Conservation (phyloP, 1,140 invertebrate species). For the Ridgeia piscesae region DNA sequence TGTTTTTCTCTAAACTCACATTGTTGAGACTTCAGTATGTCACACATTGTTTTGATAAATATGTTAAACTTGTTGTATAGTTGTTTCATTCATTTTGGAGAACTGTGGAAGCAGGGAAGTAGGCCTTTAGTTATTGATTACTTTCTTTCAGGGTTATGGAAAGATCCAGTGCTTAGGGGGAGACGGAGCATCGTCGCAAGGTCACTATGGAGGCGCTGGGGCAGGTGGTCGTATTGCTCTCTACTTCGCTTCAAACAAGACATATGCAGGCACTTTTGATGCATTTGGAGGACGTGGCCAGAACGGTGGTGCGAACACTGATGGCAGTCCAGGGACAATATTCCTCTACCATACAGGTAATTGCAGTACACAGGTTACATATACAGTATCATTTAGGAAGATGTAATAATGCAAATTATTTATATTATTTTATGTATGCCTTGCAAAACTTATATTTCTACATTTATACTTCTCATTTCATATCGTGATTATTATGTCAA, state of each 20-base stretch:
- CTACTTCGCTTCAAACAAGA: slow-evolving; percentile 42
- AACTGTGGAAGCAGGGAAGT: no score
- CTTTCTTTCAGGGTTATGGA: slow-evolving; percentile 39
- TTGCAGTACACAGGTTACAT: background rate
- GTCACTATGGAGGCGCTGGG: slow-evolving; percentile 36
- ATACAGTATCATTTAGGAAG: background rate
- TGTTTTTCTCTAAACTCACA: no score
- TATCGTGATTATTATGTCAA: no score
- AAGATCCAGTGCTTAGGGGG: slow-evolving; percentile 41
- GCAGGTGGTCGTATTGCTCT: slow-evolving; percentile 45
- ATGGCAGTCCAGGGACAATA: slow-evolving; percentile 44
- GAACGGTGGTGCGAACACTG: slow-evolving; percentile 23
- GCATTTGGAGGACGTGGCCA: slow-evolving; percentile 39
- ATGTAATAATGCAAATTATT: background rate
- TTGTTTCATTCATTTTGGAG: no score
- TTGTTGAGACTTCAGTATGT: no score
- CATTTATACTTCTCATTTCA: no score
- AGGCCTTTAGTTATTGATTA: no score
- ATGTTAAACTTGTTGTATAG: no score
- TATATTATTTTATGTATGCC: no score
- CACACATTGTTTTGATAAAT: no score
- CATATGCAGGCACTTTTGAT: slow-evolving; percentile 40
- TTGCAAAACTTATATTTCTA: background rate
- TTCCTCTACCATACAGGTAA: slow-evolving; percentile 47
- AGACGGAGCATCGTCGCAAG: slow-evolving; percentile 33